A percentile compares a stretch with the other conserved stretches of the same genome.
phyloP scores from a whole-genome alignment of 1,140 invertebrate species.

The Eufriesea mexicana region DNA sequence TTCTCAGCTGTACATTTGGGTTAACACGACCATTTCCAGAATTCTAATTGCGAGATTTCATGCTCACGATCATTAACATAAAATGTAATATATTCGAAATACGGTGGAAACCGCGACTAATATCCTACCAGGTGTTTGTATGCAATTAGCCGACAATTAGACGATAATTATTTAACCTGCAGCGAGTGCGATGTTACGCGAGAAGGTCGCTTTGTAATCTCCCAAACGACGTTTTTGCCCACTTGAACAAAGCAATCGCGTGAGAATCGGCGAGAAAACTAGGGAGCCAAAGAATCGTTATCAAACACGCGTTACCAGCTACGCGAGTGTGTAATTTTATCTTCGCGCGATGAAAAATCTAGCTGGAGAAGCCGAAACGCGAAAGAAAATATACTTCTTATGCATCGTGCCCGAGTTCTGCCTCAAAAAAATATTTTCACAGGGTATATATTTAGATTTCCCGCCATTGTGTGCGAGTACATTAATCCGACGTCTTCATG shows the following conservation, averaged over 20 bases:
- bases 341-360: not conserved
- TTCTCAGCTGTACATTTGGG: no score
- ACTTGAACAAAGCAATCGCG: not conserved
- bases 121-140: no score
- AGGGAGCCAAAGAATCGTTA: not conserved
- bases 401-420: conserved; percentile 15
- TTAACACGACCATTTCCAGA: no score
- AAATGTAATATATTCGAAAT: no score
- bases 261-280: not conserved
- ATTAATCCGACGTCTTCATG: conserved; percentile 22
- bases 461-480: conserved; percentile 24
- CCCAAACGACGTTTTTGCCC: not conserved
- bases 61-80: no score
- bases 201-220: not conserved
- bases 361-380: not conserved
- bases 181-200: not conserved
- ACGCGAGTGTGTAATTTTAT: conserved; percentile 14
- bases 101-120: no score
- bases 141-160: no score
- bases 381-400: conserved; percentile 41
- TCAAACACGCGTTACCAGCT: not conserved
- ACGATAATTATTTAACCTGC: not conserved
- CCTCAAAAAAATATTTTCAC: conserved; percentile 33
- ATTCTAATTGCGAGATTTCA: no score
- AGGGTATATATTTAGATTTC: conserved; percentile 30